Conservation (phyloP, 2,113 vertebrate species). For the Scomber japonicus region DNA sequence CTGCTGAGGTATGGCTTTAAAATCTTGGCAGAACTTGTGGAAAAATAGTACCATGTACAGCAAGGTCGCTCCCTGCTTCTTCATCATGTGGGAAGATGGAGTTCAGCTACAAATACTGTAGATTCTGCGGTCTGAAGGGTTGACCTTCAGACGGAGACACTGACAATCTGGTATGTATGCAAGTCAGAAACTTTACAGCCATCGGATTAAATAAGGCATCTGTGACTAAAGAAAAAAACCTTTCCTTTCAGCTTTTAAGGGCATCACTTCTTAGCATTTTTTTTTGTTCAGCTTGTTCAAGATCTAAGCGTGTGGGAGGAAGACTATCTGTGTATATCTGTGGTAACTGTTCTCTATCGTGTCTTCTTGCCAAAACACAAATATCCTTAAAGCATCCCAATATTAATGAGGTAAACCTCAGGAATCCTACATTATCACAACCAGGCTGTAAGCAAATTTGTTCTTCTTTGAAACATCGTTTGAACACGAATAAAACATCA, state of each 20-base stretch:
- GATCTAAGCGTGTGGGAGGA: not conserved
- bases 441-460: conserved; percentile 1
- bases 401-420: conserved; percentile 1
- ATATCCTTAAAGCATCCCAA: not conserved
- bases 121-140: conserved; percentile 8
- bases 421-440: conserved; percentile 27
- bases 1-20: conserved; percentile 60
- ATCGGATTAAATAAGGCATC: conserved; percentile 19
- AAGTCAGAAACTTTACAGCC: conserved; percentile 37
- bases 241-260: conserved; percentile 28
- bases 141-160: conserved; percentile 47
- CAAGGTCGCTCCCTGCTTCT: conserved; percentile 38
- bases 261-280: not conserved
- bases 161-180: conserved; percentile 34
- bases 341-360: not conserved
- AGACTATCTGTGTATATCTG: conserved; percentile 1
- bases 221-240: conserved; percentile 1
- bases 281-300: not conserved
- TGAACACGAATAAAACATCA: conserved; percentile 8
- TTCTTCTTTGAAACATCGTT: not conserved
- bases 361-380: conserved; percentile 15
- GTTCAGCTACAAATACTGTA: not conserved
- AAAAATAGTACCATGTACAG: conserved; percentile 59
- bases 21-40: conserved; percentile 74
- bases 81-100: conserved; percentile 22